Percentiles rank a stretch among this genome's conserved stretches.
phyloP scores from a whole-genome alignment of 2,113 vertebrate genomes.

The Apteryx mantelli region DNA sequence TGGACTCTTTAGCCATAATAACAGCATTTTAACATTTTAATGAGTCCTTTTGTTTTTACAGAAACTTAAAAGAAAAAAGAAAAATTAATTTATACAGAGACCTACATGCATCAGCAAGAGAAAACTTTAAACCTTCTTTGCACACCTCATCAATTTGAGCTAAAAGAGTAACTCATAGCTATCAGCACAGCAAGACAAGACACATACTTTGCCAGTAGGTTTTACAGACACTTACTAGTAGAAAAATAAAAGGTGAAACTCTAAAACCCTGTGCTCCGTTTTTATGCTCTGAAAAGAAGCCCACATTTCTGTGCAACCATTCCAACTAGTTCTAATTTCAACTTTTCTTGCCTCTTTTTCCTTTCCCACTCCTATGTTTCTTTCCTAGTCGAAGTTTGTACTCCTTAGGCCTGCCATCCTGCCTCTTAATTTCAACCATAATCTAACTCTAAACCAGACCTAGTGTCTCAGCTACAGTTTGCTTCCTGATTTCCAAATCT shows the following conservation, averaged over 20 bases:
- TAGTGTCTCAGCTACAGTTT: background rate
- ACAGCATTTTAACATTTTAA: background rate
- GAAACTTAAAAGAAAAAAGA: background rate
- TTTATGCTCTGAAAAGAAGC: background rate
- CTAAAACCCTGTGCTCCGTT: background rate
- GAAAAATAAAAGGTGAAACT: background rate
- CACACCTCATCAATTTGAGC: constrained; percentile 17
- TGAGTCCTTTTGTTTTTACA: background rate
- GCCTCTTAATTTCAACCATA: background rate
- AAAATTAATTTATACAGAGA: background rate
- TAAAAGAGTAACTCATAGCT: background rate
- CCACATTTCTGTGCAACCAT: background rate
- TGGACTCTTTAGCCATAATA: background rate
- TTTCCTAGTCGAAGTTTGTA: background rate
- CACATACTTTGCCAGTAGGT: background rate
- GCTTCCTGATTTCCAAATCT: background rate
- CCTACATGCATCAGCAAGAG: background rate
- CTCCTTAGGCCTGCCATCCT: background rate
- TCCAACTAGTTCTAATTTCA: background rate
- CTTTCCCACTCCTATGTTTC: background rate
- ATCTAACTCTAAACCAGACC: background rate
- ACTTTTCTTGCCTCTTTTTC: background rate
- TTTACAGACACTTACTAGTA: background rate
- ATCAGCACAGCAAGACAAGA: background rate
- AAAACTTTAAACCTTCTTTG: background rate